Percentiles rank a stretch among this genome's conserved stretches.
phyloP scores from a whole-genome alignment of 2,113 vertebrate species.

The Felis catus region F.catus_Fca126_mat1.0 CM031414.1:87678001-87678500 shows the following conservation, averaged over 20 bases:
- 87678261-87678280: fast-evolving
- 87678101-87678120: background rate
- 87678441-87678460: too few relatives aligned
- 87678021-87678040: background rate
- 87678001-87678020: background rate
- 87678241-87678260: background rate
- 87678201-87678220: background rate
- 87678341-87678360: background rate
- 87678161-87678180: background rate
- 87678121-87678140: background rate
- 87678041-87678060: background rate
- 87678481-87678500: background rate
- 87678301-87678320: background rate
- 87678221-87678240: background rate
- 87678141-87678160: background rate
- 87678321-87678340: background rate
- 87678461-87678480: background rate
- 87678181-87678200: background rate
- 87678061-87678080: background rate
- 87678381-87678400: background rate
- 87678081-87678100: background rate
- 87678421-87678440: background rate
- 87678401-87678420: background rate
- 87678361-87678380: background rate
- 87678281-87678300: background rate